Evolutionary conservation across 2,797 vertebrate genomes (phyloP).

Genomic region (Pristis pectinata): DNA sequence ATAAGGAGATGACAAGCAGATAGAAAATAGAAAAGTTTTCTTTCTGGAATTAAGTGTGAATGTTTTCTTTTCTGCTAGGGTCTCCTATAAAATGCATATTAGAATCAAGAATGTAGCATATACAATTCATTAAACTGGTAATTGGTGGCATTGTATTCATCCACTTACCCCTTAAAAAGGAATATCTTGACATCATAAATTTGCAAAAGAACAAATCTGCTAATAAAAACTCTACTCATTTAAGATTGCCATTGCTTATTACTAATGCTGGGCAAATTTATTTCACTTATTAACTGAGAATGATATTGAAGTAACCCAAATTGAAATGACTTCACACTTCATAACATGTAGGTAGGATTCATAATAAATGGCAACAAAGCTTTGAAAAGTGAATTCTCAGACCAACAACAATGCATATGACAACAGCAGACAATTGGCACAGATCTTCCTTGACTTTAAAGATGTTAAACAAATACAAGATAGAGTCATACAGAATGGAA

Average conservation of each 20-base stretch:
- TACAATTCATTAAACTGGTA: constrained; percentile 23
- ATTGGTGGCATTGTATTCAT: background rate
- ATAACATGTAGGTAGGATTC: background rate
- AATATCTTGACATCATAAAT: background rate
- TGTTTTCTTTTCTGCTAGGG: background rate
- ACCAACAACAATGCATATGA: background rate
- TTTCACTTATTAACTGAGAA: background rate
- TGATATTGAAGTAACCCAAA: background rate
- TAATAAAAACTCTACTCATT: background rate
- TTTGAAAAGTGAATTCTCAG: background rate
- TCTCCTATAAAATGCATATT: background rate
- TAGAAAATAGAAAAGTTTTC: constrained; percentile 11
- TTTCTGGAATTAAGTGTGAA: constrained; percentile 18
- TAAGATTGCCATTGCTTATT: background rate
- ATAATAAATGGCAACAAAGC: background rate
- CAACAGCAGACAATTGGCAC: background rate
- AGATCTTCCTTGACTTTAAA: background rate
- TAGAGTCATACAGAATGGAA: too few species aligned
- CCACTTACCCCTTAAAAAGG: background rate
- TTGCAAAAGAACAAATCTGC: background rate
- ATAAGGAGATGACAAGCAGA: constrained; percentile 4
- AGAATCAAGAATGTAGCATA: background rate
- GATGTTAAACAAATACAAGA: background rate
- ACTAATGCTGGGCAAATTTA: background rate
- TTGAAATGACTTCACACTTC: background rate